Evolutionary conservation across 2,113 vertebrate species (phyloP), one percentile per base, ranked within the genome.

Genomic region (Xiphophorus maculatus): DNA sequence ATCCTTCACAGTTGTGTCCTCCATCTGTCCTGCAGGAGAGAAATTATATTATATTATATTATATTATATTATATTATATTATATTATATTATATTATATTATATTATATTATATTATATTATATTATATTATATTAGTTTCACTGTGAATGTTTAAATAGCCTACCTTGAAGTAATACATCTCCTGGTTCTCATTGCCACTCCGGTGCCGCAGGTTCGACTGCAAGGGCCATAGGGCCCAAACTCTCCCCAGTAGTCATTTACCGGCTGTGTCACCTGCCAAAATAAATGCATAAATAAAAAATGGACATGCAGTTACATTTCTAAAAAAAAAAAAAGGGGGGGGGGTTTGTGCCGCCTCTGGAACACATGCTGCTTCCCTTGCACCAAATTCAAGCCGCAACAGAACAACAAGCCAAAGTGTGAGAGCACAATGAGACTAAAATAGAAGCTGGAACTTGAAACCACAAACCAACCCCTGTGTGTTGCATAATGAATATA

Each of bases 1-100:
- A 95, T 71, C 96, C 97, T 81, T 94, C 61, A 40, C 97, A 98
- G 92, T 91, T 94, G 69, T 94, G 88, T 73, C 94, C 91, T 74
- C 94, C 95, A 78, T 97, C 97, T 88, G 90, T 93, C 94, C 97
- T 98, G 87, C 48, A 86, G 84, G 73, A 80, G 4, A 37, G 2
- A 65, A n/a, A 27, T 5, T 11, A 64, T 33, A 28, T 69, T 68
- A 19, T 29, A 68, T 37, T 67, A 61, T 67, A 42, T 67, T 28
- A 19, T 29, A 68, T 37, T 67, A 61, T 67, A 42, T 67, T 28
- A 67, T 67, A n/a, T 40, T 67, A 67, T 67, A 28, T 67, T 67
- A n/a, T 67, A n/a, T 40, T 67, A 67, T 67, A 28, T 67, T 67
- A n/a, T 35, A 22, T 35, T 25, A 65, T n/a, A n/a, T 5, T 11